Evolutionary conservation across 2,888 invertebrate species (phyloP).

Genomic region (Megalurothrips usitatus): DNA sequence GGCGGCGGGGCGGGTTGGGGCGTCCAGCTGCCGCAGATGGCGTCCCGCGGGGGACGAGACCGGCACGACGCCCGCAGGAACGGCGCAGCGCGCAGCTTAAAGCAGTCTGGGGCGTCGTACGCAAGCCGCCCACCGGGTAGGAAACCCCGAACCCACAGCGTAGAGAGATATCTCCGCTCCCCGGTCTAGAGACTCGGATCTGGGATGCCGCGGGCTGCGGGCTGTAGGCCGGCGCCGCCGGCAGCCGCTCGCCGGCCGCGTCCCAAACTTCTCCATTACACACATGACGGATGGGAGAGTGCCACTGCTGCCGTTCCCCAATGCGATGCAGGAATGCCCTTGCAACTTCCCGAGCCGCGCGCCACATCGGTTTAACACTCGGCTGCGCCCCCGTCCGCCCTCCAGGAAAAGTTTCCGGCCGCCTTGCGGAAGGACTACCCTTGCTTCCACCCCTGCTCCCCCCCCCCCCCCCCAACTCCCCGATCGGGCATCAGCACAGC

Average conservation of each 20-base stretch:
- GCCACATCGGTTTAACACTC: conserved; percentile 8
- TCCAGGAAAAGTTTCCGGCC: background rate
- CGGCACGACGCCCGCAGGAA: too few relatives aligned
- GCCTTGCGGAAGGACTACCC: background rate
- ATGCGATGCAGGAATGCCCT: conserved; percentile 16
- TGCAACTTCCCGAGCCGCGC: background rate
- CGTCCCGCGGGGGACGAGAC: too few relatives aligned
- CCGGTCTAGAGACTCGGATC: too few relatives aligned
- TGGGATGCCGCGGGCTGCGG: too few relatives aligned
- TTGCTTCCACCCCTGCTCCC: background rate
- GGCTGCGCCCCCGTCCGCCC: background rate
- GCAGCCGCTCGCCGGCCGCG: background rate
- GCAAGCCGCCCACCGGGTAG: too few relatives aligned
- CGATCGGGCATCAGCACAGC: background rate
- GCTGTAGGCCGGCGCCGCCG: too few relatives aligned
- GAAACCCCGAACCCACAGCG: too few relatives aligned
- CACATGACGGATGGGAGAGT: conserved; percentile 5
- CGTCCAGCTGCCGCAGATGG: too few relatives aligned
- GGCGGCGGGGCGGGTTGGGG: too few relatives aligned
- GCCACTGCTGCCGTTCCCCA: background rate
- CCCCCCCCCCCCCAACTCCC: background rate
- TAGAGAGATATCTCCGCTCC: too few relatives aligned
- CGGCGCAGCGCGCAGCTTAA: too few relatives aligned
- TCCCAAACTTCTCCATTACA: conserved; percentile 7
- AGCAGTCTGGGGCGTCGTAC: too few relatives aligned